These are phyloP conservation scores for Champsocephalus gunnari DNA, from an alignment of 2,797 vertebrate species.

Conservation along the genomic window DNA sequence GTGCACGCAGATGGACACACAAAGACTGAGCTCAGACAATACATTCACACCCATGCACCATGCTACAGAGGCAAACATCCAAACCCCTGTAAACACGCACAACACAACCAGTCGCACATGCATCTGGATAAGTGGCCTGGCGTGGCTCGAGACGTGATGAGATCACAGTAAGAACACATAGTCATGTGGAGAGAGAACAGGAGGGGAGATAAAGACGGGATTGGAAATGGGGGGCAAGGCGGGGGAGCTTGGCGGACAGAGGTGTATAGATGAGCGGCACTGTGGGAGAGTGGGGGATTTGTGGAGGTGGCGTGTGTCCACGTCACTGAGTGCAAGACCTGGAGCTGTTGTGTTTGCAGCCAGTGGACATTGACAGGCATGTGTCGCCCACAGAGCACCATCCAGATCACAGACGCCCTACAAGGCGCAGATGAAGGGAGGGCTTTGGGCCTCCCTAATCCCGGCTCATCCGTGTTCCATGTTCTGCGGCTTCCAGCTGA, in stretches of 20 bases:
- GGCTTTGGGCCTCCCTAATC: conserved; percentile 84
- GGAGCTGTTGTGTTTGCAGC: conserved; percentile 50
- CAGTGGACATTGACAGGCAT: conserved; percentile 79
- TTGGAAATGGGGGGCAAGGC: conserved; percentile 38
- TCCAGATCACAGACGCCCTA: conserved; percentile 83
- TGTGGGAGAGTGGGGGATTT: conserved; percentile 66
- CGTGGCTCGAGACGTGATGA: conserved; percentile 53
- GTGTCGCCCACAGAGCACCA: conserved; percentile 76
- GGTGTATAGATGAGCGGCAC: conserved; percentile 58
- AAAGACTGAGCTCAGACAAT: conserved; percentile 63
- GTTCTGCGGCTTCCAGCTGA: conserved; percentile 80
- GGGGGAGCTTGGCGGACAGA: conserved; percentile 45
- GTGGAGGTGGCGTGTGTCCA: conserved; percentile 57
- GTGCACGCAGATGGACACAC: conserved; percentile 56
- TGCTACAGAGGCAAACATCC: conserved; percentile 24
- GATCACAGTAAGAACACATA: conserved; percentile 60
- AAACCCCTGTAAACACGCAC: conserved; percentile 46
- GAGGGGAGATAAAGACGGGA: conserved; percentile 59
- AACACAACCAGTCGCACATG: conserved; percentile 40
- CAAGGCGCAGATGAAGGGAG: conserved; percentile 76
- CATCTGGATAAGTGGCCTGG: conserved; percentile 48
- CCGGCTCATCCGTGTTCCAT: conserved; percentile 84
- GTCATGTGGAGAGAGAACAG: conserved; percentile 54
- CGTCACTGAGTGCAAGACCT: conserved; percentile 37
- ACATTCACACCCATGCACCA: conserved; percentile 66